A percentile compares a stretch with the other conserved stretches of the same genome.
phyloP scores from a whole-genome alignment of 30 jellyfish, hydroid and myxozoan species.

The Mastigias papua region DNA sequence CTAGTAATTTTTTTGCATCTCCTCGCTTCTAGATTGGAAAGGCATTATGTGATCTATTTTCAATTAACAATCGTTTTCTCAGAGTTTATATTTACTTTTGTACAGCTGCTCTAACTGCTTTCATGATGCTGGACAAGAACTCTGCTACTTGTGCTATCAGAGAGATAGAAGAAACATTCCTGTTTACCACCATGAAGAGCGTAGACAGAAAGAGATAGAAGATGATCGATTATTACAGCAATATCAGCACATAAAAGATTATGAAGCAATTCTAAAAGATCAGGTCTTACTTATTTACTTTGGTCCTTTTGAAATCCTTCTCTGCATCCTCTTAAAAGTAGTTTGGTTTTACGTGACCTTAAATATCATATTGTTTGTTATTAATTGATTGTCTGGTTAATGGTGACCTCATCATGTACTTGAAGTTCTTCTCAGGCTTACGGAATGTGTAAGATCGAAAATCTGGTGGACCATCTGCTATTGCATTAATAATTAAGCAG shows the following conservation, averaged over 20 bases:
- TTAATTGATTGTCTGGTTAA: too few species aligned
- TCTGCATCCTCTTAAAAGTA: neutral
- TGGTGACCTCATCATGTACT: too few species aligned
- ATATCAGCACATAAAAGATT: slow-evolving; percentile 79
- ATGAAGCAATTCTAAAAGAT: slow-evolving; percentile 82
- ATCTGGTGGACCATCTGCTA: too few species aligned
- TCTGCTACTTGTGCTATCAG: slow-evolving; percentile 94
- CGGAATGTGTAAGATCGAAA: too few species aligned
- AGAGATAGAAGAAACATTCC: slow-evolving; percentile 90
- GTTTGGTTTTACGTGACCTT: too few species aligned
- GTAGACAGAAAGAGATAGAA: slow-evolving; percentile 82
- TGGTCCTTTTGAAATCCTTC: neutral
- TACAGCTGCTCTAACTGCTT: slow-evolving; percentile 84
- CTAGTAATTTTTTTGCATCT: too few species aligned
- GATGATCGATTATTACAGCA: slow-evolving; percentile 88
- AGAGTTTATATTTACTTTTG: neutral
- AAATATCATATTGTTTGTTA: too few species aligned
- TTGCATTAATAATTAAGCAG: too few species aligned
- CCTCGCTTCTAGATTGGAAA: too few species aligned
- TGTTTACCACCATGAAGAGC: slow-evolving; percentile 79
- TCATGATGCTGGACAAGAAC: slow-evolving; percentile 87
- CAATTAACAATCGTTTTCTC: too few species aligned
- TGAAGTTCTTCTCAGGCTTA: too few species aligned
- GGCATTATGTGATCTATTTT: too few species aligned
- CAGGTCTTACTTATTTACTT: slow-evolving; percentile 64